These are phyloP conservation scores for Leptopilina syphax DNA, from an alignment of 2,888 invertebrate genomes.

Conservation along the genomic window DNA sequence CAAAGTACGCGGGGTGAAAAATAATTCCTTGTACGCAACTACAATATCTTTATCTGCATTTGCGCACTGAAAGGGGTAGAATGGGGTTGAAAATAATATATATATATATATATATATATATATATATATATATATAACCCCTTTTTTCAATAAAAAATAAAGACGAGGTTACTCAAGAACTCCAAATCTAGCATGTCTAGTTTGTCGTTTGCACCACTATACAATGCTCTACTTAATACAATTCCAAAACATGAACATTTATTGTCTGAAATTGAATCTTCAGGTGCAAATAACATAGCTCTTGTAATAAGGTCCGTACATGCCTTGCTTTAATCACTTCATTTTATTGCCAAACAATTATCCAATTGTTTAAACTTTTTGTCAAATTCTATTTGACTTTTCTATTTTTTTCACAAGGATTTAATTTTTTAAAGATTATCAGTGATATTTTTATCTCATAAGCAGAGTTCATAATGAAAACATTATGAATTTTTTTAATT, in stretches of 20 bases:
- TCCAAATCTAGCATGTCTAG: slow-evolving; percentile 59
- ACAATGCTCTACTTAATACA: slow-evolving; percentile 64
- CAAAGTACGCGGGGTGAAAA: slow-evolving; percentile 63
- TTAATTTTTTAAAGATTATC: no score
- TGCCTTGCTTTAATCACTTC: no score
- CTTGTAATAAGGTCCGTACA: slow-evolving; percentile 75
- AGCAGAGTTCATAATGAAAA: no score
- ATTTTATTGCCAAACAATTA: slow-evolving; percentile 17
- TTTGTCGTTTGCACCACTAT: slow-evolving; percentile 62
- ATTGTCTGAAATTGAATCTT: slow-evolving; percentile 76
- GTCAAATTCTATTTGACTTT: no score
- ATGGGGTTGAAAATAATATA: slow-evolving; percentile 45
- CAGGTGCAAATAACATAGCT: slow-evolving; percentile 76
- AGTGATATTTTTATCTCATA: no score
- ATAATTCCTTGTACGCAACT: slow-evolving; percentile 65
- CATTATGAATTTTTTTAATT: no score
- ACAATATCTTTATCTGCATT: slow-evolving; percentile 60
- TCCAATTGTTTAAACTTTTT: no score
- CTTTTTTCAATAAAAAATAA: slow-evolving; percentile 4
- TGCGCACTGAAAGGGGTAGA: slow-evolving; percentile 68
- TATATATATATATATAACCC: slow-evolving; percentile 22
- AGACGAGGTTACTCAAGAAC: background rate
- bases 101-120: background rate
- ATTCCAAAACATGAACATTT: slow-evolving; percentile 76
- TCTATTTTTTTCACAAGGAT: no score